Conservation (phyloP, 2,113 vertebrate genomes). For the Pedetes capensis region DNA sequence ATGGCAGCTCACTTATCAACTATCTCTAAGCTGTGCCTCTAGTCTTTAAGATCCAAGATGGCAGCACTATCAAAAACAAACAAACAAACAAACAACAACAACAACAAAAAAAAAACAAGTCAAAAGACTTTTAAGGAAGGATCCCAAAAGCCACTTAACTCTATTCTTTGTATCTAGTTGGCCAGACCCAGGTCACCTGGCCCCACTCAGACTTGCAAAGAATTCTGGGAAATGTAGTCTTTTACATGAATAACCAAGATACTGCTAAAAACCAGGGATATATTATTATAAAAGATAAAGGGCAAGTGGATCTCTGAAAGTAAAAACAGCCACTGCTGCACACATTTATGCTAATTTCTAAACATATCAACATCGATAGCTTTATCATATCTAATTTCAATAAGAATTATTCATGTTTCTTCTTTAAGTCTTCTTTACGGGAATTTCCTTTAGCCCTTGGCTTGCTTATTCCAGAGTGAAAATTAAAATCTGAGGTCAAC, state of each 20-base stretch:
- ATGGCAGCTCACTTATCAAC: neutral
- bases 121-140: neutral
- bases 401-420: neutral
- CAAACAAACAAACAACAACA: too few species aligned
- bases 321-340: neutral
- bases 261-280: neutral
- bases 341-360: neutral
- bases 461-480: neutral
- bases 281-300: neutral
- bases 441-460: neutral
- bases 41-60: neutral
- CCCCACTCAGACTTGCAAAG: neutral
- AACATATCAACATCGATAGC: neutral
- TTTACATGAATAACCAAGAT: neutral
- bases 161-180: neutral
- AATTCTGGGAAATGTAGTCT: neutral
- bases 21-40: neutral
- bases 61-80: neutral
- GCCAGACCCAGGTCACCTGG: neutral
- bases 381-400: constrained; percentile 14
- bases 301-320: neutral
- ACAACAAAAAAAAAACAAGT: too few species aligned
- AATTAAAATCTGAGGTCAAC: neutral
- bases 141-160: neutral
- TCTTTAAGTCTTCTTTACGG: neutral